Evolutionary conservation across 2,888 invertebrate species (phyloP).

Genomic region (Dryomyza anilis): DNA sequence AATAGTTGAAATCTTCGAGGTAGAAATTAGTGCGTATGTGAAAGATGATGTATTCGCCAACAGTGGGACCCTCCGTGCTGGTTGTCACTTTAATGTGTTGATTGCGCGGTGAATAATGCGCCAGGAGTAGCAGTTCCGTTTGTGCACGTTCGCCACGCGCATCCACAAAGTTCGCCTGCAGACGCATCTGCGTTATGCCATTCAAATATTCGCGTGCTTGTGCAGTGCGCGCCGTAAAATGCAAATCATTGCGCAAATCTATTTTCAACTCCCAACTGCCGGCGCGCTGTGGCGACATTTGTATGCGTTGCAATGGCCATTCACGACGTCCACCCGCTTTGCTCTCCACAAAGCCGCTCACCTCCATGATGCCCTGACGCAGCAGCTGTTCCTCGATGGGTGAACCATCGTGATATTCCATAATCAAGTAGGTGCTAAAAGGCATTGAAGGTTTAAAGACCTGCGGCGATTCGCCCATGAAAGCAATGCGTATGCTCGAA

Average conservation of each 20-base stretch:
- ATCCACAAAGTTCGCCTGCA: slow-evolving; percentile 74
- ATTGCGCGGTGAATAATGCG: slow-evolving; percentile 81
- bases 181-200: slow-evolving; percentile 70
- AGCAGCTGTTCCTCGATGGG: slow-evolving; percentile 71
- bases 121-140: slow-evolving; percentile 73
- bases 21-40: slow-evolving; percentile 91
- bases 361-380: slow-evolving; percentile 69
- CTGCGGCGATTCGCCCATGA: slow-evolving; percentile 89
- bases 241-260: slow-evolving; percentile 71
- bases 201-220: slow-evolving; percentile 69
- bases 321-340: slow-evolving; percentile 69
- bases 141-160: slow-evolving; percentile 70
- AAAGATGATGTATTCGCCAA: slow-evolving; percentile 93
- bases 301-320: slow-evolving; percentile 67
- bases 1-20: slow-evolving; percentile 86
- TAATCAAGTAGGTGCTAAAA: slow-evolving; percentile 82
- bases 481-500: slow-evolving; percentile 80
- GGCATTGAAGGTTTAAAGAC: slow-evolving; percentile 96
- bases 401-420: slow-evolving; percentile 91
- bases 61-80: slow-evolving; percentile 81
- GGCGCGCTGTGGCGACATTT: slow-evolving; percentile 69
- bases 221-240: slow-evolving; percentile 64
- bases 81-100: slow-evolving; percentile 83
- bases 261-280: slow-evolving; percentile 85
- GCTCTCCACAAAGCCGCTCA: slow-evolving; percentile 69